A percentile compares a stretch with the other conserved stretches of the same genome.
Conservation (phyloP, 2,797 vertebrate genomes). For the Neopelma chrysocephalum region DNA sequence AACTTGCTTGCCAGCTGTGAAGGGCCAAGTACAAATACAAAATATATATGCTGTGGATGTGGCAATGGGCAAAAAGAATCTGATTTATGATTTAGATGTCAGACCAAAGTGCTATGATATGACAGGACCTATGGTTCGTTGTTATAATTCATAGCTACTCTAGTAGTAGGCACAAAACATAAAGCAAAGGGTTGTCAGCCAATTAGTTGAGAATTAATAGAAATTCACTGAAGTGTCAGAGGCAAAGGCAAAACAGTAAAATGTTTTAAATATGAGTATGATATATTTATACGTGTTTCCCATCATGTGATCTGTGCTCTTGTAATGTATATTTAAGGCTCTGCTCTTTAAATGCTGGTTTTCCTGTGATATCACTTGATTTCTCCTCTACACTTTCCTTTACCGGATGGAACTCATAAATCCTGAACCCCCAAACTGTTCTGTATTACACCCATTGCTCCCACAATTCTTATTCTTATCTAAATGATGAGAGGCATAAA, state of each 20-base stretch:
- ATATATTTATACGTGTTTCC: not conserved
- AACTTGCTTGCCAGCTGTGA: not conserved
- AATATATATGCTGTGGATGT: not conserved
- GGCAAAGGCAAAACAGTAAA: not conserved
- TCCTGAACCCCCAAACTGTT: not conserved
- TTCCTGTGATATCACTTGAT: not conserved
- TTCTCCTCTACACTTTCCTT: not conserved
- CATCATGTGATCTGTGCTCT: not conserved
- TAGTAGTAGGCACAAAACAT: not conserved
- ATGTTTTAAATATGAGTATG: not conserved
- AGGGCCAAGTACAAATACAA: not conserved
- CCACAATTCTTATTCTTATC: not conserved
- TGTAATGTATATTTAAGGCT: not conserved
- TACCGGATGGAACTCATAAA: not conserved
- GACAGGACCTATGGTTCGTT: not conserved
- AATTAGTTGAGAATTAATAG: slow-evolving; percentile 4
- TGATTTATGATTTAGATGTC: not conserved
- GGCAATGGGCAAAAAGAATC: not conserved
- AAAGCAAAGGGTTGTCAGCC: not conserved
- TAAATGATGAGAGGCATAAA: not conserved
- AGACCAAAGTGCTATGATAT: not conserved
- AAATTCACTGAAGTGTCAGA: not conserved
- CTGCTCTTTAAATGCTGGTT: not conserved
- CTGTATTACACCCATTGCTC: not conserved
- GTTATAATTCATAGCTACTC: not conserved